These are phyloP conservation scores for Otis tarda DNA, from an alignment of 2,113 vertebrate genomes.

Conservation along the genomic window DNA sequence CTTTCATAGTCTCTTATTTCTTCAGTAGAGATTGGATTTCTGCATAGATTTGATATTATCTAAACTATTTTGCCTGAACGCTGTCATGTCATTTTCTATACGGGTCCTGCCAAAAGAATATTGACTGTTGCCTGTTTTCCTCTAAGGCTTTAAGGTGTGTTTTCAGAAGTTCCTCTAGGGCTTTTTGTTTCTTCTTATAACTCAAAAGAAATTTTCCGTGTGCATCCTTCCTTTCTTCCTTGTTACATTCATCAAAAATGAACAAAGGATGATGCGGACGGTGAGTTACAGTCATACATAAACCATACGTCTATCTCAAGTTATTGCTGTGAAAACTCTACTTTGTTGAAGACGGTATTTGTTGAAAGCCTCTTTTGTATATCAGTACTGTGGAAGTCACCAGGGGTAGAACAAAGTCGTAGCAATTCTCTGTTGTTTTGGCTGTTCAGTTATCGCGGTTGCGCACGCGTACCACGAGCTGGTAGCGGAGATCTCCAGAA, in stretches of 20 bases:
- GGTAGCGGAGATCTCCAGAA: not conserved
- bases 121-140: constrained; percentile 10
- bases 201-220: constrained; percentile 3
- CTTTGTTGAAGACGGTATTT: not conserved
- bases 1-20: constrained; percentile 14
- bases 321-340: not conserved
- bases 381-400: not conserved
- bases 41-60: constrained; percentile 39
- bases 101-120: not conserved
- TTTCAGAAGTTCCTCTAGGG: constrained; percentile 27
- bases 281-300: constrained; percentile 26
- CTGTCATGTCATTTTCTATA: not conserved
- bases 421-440: not conserved
- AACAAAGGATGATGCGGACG: constrained; percentile 32
- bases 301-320: constrained; percentile 7
- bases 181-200: constrained; percentile 33
- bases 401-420: not conserved
- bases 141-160: not conserved
- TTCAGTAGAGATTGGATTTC: constrained; percentile 22
- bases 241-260: constrained; percentile 44
- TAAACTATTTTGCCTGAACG: not conserved
- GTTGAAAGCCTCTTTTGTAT: not conserved
- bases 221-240: constrained; percentile 11
- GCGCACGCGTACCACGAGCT: fast-evolving
- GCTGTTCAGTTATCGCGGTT: not conserved